These are phyloP conservation scores for Mareca penelope DNA, from an alignment of 2,797 vertebrate genomes.

Conservation along the genomic window DNA sequence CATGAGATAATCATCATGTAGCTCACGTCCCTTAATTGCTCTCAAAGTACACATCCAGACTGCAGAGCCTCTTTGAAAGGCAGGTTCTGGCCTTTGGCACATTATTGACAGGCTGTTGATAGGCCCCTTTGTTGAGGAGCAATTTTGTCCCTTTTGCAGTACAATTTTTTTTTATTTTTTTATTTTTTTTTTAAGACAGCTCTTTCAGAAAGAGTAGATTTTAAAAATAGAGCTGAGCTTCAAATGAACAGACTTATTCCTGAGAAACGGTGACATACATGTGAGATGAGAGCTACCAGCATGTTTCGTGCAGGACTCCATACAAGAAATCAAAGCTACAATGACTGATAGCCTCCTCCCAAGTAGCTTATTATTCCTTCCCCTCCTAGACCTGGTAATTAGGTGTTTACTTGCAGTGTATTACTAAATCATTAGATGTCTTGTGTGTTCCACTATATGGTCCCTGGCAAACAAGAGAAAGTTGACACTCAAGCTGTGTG, in stretches of 20 bases:
- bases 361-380: background rate
- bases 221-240: conserved; percentile 26
- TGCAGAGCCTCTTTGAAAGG: conserved; percentile 55
- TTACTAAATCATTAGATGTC: background rate
- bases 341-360: background rate
- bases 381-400: background rate
- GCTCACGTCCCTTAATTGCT: conserved; percentile 68
- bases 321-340: background rate
- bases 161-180: conserved; percentile 35
- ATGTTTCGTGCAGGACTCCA: background rate
- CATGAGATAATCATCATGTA: conserved; percentile 63
- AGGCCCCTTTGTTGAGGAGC: conserved; percentile 64
- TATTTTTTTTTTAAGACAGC: conserved; percentile 1
- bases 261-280: background rate
- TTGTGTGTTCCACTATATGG: background rate
- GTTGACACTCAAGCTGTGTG: background rate
- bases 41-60: background rate
- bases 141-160: conserved; percentile 65
- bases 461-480: background rate
- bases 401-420: background rate
- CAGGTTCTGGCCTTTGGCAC: conserved; percentile 69
- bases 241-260: conserved; percentile 20
- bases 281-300: background rate
- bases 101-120: conserved; percentile 69
- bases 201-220: conserved; percentile 50